A percentile compares a stretch with the other conserved stretches of the same genome.
Conservation (phyloP, 2,797 vertebrate species). For the Eulemur rubriventer region DNA sequence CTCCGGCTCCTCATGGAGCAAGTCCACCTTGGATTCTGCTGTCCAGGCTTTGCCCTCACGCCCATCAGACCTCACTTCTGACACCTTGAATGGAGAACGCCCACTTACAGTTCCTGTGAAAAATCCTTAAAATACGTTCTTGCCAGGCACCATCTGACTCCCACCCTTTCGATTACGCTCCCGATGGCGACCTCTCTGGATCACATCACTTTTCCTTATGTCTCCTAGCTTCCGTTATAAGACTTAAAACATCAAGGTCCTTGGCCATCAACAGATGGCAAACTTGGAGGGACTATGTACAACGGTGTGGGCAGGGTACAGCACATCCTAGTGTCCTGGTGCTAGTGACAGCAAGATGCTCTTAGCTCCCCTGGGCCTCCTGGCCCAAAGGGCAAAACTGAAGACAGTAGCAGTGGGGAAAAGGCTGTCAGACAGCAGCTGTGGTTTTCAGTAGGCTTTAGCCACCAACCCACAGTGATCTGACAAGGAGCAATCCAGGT, state of each 20-base stretch:
- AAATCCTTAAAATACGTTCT: background rate
- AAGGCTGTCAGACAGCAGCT: background rate
- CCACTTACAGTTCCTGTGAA: background rate
- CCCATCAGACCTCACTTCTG: background rate
- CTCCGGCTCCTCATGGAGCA: background rate
- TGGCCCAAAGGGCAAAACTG: background rate
- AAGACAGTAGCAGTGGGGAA: background rate
- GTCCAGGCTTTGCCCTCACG: background rate
- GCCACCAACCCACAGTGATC: background rate
- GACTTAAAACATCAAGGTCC: background rate
- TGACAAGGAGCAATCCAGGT: background rate
- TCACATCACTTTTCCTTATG: background rate
- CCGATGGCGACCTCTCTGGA: background rate
- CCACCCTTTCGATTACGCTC: background rate
- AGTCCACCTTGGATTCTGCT: background rate
- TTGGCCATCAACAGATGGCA: background rate
- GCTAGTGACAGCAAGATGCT: background rate
- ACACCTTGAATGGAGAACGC: background rate
- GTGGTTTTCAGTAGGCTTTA: background rate
- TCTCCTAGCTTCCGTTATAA: background rate
- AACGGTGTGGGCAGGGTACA: background rate
- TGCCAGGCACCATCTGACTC: background rate
- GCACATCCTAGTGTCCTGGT: fast-evolving
- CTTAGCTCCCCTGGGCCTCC: background rate
- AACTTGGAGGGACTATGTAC: background rate